A percentile compares a stretch with the other conserved stretches of the same genome.
These are phyloP conservation scores for Heliothis subflexa DNA, from an alignment of 1,140 invertebrate genomes.

Conservation along the genomic window DNA sequence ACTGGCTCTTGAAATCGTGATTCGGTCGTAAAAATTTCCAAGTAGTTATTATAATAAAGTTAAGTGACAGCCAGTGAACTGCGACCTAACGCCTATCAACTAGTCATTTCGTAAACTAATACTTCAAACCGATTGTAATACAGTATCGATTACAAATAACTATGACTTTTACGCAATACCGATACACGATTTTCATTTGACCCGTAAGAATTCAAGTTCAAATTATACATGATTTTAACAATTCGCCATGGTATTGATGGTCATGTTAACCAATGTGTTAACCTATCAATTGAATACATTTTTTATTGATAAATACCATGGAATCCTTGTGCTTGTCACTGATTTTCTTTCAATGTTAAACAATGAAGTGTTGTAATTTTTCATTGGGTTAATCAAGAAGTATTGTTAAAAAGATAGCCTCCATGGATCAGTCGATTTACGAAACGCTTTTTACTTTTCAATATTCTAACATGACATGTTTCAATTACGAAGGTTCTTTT, in stretches of 20 bases:
- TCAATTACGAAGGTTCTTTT: background rate
- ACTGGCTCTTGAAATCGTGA: background rate
- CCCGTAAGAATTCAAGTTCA: slow-evolving; percentile 23
- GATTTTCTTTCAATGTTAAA: slow-evolving; percentile 16
- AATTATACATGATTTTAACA: slow-evolving; percentile 18
- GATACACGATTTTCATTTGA: slow-evolving; percentile 25
- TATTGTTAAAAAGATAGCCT: slow-evolving; percentile 17
- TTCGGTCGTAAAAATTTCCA: slow-evolving; percentile 1
- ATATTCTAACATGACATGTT: background rate
- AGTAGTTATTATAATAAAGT: slow-evolving; percentile 14
- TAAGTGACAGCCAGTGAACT: slow-evolving; percentile 27
- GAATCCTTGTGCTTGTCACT: slow-evolving; percentile 12
- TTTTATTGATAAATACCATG: background rate
- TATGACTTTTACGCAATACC: background rate
- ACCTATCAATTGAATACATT: background rate
- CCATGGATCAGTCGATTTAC: background rate
- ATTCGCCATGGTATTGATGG: slow-evolving; percentile 12
- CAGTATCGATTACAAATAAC: slow-evolving; percentile 3
- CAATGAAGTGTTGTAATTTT: background rate
- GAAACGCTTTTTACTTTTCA: slow-evolving; percentile 3
- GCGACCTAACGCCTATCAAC: background rate
- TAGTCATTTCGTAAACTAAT: slow-evolving; percentile 17
- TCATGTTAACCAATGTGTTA: background rate
- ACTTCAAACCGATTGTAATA: slow-evolving; percentile 12
- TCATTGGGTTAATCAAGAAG: slow-evolving; percentile 20